Base-by-base conservation (phyloP, 2,113 vertebrate species). In the Amphilophus citrinellus region DNA sequence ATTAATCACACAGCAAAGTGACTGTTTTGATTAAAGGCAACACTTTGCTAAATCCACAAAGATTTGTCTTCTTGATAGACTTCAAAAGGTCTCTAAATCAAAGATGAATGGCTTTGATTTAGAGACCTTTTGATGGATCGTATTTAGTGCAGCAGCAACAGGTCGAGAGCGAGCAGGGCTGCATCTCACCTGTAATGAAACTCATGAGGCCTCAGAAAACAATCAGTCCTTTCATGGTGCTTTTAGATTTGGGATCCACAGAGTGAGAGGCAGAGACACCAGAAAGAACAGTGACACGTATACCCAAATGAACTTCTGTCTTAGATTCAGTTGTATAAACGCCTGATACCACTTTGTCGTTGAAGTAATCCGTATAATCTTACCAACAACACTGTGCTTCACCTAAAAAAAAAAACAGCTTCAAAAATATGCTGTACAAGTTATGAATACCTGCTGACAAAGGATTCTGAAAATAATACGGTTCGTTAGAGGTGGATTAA, bases 221-320 rank as follows among this genome's bases (percentile, higher is more conserved):
- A 95, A 94, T 92, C 63, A 42, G 77, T 63, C 81, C 89, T 91
- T 95, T 95, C 90, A 95, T 88, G 77, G 17, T 13, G 75, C 3
- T 65, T 77, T 86, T 76, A 80, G 80, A 88, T 84, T 76, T 10
- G 37, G 80, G 79, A 83, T 57, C 37, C 24, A 32, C 71, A 53
- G 75, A 77, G 68, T 60, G 61, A 83, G 66, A 79, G 20, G 75
- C 47, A 61, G 57, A 66, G 71, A 73, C 32, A 73, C 68, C 68
- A 73, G 47, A 53, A 71, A 44, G 14, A 61, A 86, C 18, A 60
- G 60, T 5, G 76, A 44, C 58, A 82, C 56, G 76, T 75, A 81
- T 56, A 59, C 61, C 77, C 80, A 44, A 82, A 84, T 68, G 56
- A 59, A 27, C 50, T 30, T 39, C 57, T 30, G 59, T 61, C 32